A percentile compares a stretch with the other conserved stretches of the same genome.
Evolutionary conservation across 2,797 vertebrate genomes (phyloP).

Genomic region (Danio tinwini): DNA sequence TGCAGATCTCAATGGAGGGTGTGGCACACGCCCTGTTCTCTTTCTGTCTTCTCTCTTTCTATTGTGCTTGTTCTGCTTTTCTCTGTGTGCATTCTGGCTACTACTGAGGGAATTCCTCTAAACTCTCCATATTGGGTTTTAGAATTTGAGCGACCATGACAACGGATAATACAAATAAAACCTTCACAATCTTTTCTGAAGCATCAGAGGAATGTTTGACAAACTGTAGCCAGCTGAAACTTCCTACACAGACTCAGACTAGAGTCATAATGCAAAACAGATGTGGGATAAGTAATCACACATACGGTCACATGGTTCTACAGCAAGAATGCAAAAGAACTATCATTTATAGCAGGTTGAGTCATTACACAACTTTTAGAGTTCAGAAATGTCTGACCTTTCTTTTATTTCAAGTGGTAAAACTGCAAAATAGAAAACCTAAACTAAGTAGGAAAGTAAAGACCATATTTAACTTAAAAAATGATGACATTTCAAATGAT

Average conservation of each 20-base stretch:
- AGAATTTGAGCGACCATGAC: conserved; percentile 21
- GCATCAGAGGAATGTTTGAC: conserved; percentile 56
- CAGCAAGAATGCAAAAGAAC: conserved; percentile 36
- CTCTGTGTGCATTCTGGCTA: conserved; percentile 44
- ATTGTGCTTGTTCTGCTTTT: conserved; percentile 37
- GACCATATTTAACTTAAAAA: background rate
- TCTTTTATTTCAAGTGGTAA: background rate
- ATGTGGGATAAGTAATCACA: conserved; percentile 67
- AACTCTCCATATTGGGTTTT: conserved; percentile 58
- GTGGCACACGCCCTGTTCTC: conserved; percentile 66
- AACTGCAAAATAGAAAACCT: background rate
- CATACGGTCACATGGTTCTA: conserved; percentile 27
- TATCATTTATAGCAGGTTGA: conserved; percentile 18
- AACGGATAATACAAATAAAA: conserved; percentile 39
- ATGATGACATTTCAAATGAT: background rate
- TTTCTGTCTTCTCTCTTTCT: conserved; percentile 47
- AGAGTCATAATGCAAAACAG: conserved; percentile 77
- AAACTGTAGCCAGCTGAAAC: conserved; percentile 55
- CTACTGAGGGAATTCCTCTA: conserved; percentile 62
- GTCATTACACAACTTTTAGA: conserved; percentile 25
- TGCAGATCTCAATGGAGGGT: conserved; percentile 72
- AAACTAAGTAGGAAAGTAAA: background rate
- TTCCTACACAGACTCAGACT: conserved; percentile 54
- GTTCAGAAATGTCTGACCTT: background rate
- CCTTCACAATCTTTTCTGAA: conserved; percentile 35